These are phyloP conservation scores for Stegophylla sp. DNA, from an alignment of 2,888 invertebrate genomes.

Conservation along the genomic window DNA sequence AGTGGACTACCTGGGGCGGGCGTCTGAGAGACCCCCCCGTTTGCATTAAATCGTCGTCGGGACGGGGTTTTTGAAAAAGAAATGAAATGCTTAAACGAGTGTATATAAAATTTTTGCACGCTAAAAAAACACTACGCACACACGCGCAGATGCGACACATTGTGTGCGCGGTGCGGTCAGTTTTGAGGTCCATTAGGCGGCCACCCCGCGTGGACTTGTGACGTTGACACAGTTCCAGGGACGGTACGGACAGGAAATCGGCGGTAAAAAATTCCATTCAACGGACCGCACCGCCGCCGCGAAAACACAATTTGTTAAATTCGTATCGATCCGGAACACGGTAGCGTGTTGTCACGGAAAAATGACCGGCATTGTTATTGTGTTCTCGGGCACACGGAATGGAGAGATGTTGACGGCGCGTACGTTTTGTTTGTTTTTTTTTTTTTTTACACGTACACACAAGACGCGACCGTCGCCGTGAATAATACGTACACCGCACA, in stretches of 20 bases:
- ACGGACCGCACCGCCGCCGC: not conserved
- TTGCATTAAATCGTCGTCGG: too few relatives aligned
- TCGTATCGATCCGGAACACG: slow-evolving; percentile 9
- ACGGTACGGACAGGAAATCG: slow-evolving; percentile 32
- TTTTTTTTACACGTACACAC: slow-evolving; percentile 6
- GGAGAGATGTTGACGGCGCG: too few relatives aligned
- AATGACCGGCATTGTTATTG: not conserved
- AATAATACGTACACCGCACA: not conserved
- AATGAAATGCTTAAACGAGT: too few relatives aligned
- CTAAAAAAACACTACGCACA: too few relatives aligned
- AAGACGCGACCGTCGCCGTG: too few relatives aligned
- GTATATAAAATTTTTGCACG: too few relatives aligned
- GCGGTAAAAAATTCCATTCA: slow-evolving; percentile 7
- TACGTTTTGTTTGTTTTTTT: slow-evolving; percentile 7
- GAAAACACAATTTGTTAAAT: slow-evolving; percentile 36
- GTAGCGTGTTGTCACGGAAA: slow-evolving; percentile 45
- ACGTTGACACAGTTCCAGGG: slow-evolving; percentile 40
- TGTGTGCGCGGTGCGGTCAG: slow-evolving; percentile 49
- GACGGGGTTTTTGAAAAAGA: too few relatives aligned
- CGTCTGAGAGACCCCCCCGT: too few relatives aligned
- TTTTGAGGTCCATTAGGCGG: slow-evolving; percentile 57
- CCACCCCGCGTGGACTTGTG: slow-evolving; percentile 39
- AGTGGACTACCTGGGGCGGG: too few relatives aligned
- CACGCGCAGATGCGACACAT: not conserved
- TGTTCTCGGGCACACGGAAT: too few relatives aligned